Evolutionary conservation across 1,140 invertebrate genomes (phyloP).

Genomic region (Zaprionus camerounensis): DNA sequence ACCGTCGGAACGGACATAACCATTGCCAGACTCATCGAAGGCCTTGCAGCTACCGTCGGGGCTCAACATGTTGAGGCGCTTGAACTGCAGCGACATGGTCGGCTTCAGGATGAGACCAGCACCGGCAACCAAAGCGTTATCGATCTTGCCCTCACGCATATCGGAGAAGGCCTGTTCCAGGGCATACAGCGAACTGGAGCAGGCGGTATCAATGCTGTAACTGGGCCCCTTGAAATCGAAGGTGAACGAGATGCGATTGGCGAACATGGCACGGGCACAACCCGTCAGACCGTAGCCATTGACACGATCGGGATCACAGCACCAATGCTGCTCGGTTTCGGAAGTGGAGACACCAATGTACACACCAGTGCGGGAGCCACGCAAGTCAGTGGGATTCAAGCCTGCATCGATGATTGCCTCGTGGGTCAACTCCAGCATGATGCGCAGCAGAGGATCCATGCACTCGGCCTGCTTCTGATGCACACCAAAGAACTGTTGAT

Average conservation of each 20-base stretch:
- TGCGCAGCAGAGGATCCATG: slow-evolving; percentile 97
- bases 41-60: slow-evolving; percentile 95
- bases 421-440: slow-evolving; percentile 96
- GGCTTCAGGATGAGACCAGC: slow-evolving; percentile 94
- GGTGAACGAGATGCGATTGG: slow-evolving; percentile 97
- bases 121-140: slow-evolving; percentile 96
- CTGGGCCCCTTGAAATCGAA: slow-evolving; percentile 97
- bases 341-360: slow-evolving; percentile 95
- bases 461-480: slow-evolving; percentile 96
- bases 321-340: slow-evolving; percentile 94
- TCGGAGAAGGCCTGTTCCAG: slow-evolving; percentile 93
- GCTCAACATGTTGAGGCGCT: slow-evolving; percentile 95
- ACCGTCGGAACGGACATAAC: slow-evolving; percentile 97
- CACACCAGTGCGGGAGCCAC: slow-evolving; percentile 94
- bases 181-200: slow-evolving; percentile 96
- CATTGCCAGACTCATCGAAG: slow-evolving; percentile 95
- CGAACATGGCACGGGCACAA: slow-evolving; percentile 97
- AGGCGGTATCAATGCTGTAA: slow-evolving; percentile 97
- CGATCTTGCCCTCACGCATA: slow-evolving; percentile 94
- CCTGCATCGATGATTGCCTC: slow-evolving; percentile 98
- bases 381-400: slow-evolving; percentile 91
- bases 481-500: slow-evolving; percentile 97
- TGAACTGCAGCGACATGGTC: slow-evolving; percentile 95
- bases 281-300: slow-evolving; percentile 97
- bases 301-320: slow-evolving; percentile 89